Evolutionary conservation across 1,140 invertebrate species (phyloP).

Genomic region (Drosophila novamexicana): DNA sequence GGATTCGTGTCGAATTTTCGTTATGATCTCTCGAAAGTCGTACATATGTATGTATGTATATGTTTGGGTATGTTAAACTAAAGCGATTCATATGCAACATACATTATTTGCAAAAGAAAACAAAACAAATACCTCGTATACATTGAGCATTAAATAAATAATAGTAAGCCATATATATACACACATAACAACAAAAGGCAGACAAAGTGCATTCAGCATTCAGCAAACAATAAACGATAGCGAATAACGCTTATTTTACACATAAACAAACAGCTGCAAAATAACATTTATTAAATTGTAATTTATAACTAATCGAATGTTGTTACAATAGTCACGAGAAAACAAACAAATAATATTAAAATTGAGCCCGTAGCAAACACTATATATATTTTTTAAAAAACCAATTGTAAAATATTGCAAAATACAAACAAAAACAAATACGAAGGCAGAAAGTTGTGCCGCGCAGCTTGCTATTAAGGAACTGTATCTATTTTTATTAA

Average conservation of each 20-base stretch:
- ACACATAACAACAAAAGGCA: constrained; percentile 19
- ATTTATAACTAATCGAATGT: constrained; percentile 45
- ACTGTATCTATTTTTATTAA: constrained; percentile 51
- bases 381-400: constrained; percentile 48
- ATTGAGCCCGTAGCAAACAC: constrained; percentile 13
- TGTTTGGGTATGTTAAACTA: not conserved
- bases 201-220: not conserved
- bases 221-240: constrained; percentile 35
- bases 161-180: constrained; percentile 37
- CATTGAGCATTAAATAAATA: constrained; percentile 49
- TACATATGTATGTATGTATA: constrained; percentile 7
- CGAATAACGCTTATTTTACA: constrained; percentile 63
- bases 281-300: constrained; percentile 35
- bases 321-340: constrained; percentile 54
- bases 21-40: constrained; percentile 40
- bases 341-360: constrained; percentile 13
- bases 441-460: constrained; percentile 32
- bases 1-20: constrained; percentile 6
- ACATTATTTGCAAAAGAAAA: constrained; percentile 22
- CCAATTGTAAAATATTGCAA: constrained; percentile 48
- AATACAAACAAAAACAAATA: constrained; percentile 7
- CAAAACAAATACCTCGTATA: constrained; percentile 66
- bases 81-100: constrained; percentile 13
- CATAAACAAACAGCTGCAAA: constrained; percentile 26
- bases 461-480: constrained; percentile 43